Conservation (phyloP, 1,140 invertebrate genomes). For the honey bee (Apis mellifera) region DNA sequence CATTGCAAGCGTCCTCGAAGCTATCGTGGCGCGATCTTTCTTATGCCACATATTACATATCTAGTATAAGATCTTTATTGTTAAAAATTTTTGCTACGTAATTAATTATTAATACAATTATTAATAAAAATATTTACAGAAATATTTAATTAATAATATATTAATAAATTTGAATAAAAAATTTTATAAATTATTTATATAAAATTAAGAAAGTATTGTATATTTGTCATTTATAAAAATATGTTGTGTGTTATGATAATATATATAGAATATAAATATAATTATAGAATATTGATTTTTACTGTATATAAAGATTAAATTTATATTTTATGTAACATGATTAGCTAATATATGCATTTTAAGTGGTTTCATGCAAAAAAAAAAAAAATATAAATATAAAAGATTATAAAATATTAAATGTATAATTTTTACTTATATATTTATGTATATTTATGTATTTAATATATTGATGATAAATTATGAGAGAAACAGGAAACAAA, state of each 20-base stretch:
- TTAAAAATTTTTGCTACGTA: not conserved
- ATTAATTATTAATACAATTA: not conserved
- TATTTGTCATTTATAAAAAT: too few species aligned
- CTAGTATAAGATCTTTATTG: not conserved
- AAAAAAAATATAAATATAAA: not conserved
- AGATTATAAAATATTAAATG: not conserved
- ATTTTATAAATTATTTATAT: too few species aligned
- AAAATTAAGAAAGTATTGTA: too few species aligned
- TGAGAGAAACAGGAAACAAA: not conserved
- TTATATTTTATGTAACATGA: not conserved
- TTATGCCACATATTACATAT: slow-evolving; percentile 14
- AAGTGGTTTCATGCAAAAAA: not conserved
- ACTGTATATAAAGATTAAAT: not conserved
- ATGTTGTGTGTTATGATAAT: not conserved
- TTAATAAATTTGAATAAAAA: too few species aligned
- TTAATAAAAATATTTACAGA: too few species aligned
- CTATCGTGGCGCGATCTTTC: slow-evolving; percentile 48
- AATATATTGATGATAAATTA: not conserved
- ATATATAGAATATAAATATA: not conserved
- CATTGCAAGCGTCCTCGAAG: slow-evolving; percentile 53
- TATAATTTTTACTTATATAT: not conserved
- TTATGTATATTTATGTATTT: not conserved
- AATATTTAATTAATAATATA: too few species aligned
- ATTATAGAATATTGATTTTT: not conserved
- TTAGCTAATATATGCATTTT: not conserved